Evolutionary conservation across 1,140 invertebrate genomes (phyloP).

Genomic region (Neotoxoptera formosana): DNA sequence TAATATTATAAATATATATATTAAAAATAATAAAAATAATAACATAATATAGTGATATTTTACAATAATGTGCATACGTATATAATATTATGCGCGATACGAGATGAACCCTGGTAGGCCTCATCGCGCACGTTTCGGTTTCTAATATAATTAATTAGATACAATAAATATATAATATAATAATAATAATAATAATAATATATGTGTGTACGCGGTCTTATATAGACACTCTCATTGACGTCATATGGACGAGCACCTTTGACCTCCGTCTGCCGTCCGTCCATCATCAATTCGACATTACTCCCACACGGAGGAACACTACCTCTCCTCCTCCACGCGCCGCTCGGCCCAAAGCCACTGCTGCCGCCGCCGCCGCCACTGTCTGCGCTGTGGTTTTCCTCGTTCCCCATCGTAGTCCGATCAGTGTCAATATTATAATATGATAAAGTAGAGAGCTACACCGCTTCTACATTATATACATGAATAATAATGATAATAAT

Average conservation of each 20-base stretch:
- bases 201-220: not conserved
- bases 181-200: too few relatives aligned
- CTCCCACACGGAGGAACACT: slow-evolving; percentile 13
- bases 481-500: too few relatives aligned
- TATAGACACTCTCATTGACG: slow-evolving; percentile 26
- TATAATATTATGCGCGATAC: not conserved
- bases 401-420: not conserved
- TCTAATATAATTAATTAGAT: slow-evolving; percentile 16
- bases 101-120: not conserved
- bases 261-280: not conserved
- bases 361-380: not conserved
- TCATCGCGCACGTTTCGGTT: not conserved
- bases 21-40: not conserved
- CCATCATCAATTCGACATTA: slow-evolving; percentile 31
- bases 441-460: too few relatives aligned
- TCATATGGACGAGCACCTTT: slow-evolving; percentile 30
- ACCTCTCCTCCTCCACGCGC: too few relatives aligned
- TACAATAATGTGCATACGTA: not conserved
- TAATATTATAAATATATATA: not conserved
- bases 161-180: slow-evolving; percentile 6
- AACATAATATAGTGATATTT: not conserved
- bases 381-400: not conserved
- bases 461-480: too few relatives aligned
- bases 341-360: not conserved
- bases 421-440: not conserved